Evolutionary conservation across 2,113 vertebrate species (phyloP).

Genomic region (Ammodytes dubius): DNA sequence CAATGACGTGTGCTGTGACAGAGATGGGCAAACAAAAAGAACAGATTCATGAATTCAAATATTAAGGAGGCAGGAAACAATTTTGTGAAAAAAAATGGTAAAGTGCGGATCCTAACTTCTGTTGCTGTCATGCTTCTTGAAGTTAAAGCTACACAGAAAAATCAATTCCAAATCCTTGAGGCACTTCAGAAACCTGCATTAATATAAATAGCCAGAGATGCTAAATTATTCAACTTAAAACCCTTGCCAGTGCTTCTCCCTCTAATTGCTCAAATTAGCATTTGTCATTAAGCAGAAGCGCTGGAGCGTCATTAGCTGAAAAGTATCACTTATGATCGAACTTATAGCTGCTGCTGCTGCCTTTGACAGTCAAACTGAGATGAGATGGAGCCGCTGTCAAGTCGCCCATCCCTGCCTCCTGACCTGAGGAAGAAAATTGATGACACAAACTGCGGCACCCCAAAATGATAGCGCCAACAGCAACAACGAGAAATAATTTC

Average conservation of each 20-base stretch:
- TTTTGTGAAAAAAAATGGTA: not conserved
- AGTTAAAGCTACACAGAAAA: constrained; percentile 24
- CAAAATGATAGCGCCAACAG: not conserved
- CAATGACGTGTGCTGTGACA: constrained; percentile 21
- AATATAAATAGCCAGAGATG: constrained; percentile 55
- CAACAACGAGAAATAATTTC: not conserved
- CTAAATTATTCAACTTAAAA: constrained; percentile 57
- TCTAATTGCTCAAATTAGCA: constrained; percentile 62
- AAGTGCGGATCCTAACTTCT: not conserved
- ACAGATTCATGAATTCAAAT: not conserved
- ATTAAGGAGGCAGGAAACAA: not conserved
- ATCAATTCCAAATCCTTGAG: constrained; percentile 45
- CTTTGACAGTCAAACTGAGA: constrained; percentile 17
- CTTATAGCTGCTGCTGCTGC: not conserved
- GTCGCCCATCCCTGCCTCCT: constrained; percentile 26
- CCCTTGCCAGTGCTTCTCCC: constrained; percentile 40
- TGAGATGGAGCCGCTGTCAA: constrained; percentile 19
- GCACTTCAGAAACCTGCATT: constrained; percentile 47
- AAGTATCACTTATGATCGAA: constrained; percentile 41
- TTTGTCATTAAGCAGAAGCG: constrained; percentile 48
- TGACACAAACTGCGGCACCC: not conserved
- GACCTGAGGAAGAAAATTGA: not conserved
- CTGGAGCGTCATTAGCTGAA: constrained; percentile 46
- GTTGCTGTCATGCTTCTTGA: not conserved
- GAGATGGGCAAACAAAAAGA: constrained; percentile 54